These are phyloP conservation scores for Nomada fabriciana DNA, from an alignment of 2,888 invertebrate genomes.

Conservation along the genomic window DNA sequence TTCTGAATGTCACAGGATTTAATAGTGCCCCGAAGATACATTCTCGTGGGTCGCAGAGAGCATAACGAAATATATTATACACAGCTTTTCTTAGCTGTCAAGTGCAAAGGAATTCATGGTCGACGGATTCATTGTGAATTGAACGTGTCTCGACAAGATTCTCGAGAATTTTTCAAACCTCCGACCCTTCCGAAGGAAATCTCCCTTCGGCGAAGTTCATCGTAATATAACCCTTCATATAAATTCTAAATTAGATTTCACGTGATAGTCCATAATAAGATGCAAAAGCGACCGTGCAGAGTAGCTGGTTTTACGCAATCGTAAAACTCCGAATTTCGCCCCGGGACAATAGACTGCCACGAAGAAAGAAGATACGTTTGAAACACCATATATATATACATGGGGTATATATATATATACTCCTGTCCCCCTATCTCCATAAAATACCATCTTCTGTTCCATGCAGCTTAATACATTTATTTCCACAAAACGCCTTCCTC, in stretches of 20 bases:
- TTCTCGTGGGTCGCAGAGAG: background rate
- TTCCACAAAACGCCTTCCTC: background rate
- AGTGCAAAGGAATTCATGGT: slow-evolving; percentile 9
- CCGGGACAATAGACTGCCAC: no score
- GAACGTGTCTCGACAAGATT: slow-evolving; percentile 1
- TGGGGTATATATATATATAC: no score
- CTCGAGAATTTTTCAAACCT: slow-evolving; percentile 23
- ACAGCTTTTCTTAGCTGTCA: background rate
- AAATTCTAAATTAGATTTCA: no score
- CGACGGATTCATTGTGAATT: slow-evolving; percentile 1
- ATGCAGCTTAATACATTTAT: slow-evolving; percentile 7
- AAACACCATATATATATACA: no score
- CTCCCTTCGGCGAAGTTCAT: no score
- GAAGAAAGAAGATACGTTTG: no score
- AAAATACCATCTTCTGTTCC: background rate
- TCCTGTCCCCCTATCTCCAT: background rate
- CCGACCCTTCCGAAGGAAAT: background rate
- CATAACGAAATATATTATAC: slow-evolving; percentile 16
- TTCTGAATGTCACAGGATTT: background rate
- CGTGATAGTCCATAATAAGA: no score
- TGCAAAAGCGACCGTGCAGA: no score
- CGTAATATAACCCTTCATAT: no score
- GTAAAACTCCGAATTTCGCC: no score
- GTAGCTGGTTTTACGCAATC: no score
- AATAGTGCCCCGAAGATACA: background rate